These are phyloP conservation scores for Hemichromis elongatus DNA, from an alignment of 2,113 vertebrate genomes.

Conservation along the genomic window DNA sequence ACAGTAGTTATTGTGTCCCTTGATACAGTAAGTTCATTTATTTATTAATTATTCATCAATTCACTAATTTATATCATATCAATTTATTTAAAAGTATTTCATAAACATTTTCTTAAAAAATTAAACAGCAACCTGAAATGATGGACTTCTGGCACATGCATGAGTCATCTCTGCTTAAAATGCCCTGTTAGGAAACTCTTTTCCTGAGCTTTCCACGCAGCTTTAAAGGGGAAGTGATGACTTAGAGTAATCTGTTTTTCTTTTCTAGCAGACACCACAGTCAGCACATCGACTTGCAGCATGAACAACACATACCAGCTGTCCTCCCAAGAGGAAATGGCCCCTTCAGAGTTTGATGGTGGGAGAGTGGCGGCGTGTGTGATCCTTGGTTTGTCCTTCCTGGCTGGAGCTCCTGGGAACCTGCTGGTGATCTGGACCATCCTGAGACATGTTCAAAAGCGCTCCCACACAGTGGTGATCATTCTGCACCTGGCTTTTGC, in stretches of 20 bases:
- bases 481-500: slow-evolving; percentile 73
- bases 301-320: slow-evolving; percentile 43
- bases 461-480: slow-evolving; percentile 73
- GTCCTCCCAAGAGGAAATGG: slow-evolving; percentile 27
- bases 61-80: neutral
- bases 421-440: slow-evolving; percentile 77
- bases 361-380: slow-evolving; percentile 54
- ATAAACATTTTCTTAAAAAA: neutral
- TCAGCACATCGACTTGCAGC: slow-evolving; percentile 45
- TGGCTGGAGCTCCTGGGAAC: slow-evolving; percentile 73
- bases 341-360: slow-evolving; percentile 36
- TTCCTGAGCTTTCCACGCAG: slow-evolving; percentile 37
- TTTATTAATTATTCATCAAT: neutral
- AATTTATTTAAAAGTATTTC: neutral
- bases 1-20: neutral
- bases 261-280: slow-evolving; percentile 36
- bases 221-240: slow-evolving; percentile 62
- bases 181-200: slow-evolving; percentile 35
- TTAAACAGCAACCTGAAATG: neutral
- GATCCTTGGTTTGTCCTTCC: slow-evolving; percentile 70
- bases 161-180: slow-evolving; percentile 32
- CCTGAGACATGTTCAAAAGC: slow-evolving; percentile 63
- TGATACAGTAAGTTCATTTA: neutral
- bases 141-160: neutral
- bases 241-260: slow-evolving; percentile 41